phyloP scores from a whole-genome alignment of 2,113 vertebrate genomes.

The Brachyhypopomus occidentalis region DNA sequence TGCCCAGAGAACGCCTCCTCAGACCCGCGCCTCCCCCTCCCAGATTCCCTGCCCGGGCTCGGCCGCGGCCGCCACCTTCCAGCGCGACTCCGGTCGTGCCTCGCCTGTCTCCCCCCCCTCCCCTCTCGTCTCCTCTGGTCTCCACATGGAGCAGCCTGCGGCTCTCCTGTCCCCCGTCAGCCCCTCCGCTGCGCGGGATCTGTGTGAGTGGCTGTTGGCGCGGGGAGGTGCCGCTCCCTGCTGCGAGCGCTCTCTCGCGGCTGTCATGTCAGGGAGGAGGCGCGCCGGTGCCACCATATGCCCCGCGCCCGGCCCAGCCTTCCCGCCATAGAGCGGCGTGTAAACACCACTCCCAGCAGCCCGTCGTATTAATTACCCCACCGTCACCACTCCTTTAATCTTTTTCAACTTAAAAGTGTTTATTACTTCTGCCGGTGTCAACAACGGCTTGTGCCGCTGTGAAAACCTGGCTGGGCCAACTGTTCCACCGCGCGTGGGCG shows the following conservation, averaged over 20 bases:
- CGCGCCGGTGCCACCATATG: constrained; percentile 76
- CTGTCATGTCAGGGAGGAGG: constrained; percentile 73
- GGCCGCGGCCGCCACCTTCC: neutral
- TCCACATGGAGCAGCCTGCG: constrained; percentile 10
- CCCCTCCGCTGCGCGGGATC: constrained; percentile 10
- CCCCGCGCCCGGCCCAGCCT: constrained; percentile 70
- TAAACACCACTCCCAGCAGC: constrained; percentile 77
- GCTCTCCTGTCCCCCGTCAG: constrained; percentile 16
- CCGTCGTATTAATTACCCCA: constrained; percentile 77
- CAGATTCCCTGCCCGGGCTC: neutral
- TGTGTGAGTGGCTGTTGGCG: constrained; percentile 56
- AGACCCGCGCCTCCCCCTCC: neutral
- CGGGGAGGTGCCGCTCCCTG: constrained; percentile 68
- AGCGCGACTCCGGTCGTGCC: too few relatives aligned
- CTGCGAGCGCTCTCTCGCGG: constrained; percentile 70
- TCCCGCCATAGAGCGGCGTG: constrained; percentile 74
- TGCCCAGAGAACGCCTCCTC: neutral
- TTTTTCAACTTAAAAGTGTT: constrained; percentile 82
- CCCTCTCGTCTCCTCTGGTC: neutral
- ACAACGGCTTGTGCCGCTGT: constrained; percentile 60
- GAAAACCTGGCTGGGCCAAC: constrained; percentile 62
- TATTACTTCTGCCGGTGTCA: constrained; percentile 74
- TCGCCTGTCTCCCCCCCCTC: neutral
- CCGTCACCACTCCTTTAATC: constrained; percentile 77
- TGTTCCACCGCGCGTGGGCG: constrained; percentile 42